These are phyloP conservation scores for Poeciliopsis gracilis DNA, from an alignment of 2,797 vertebrate species.

Conservation along the genomic window DNA sequence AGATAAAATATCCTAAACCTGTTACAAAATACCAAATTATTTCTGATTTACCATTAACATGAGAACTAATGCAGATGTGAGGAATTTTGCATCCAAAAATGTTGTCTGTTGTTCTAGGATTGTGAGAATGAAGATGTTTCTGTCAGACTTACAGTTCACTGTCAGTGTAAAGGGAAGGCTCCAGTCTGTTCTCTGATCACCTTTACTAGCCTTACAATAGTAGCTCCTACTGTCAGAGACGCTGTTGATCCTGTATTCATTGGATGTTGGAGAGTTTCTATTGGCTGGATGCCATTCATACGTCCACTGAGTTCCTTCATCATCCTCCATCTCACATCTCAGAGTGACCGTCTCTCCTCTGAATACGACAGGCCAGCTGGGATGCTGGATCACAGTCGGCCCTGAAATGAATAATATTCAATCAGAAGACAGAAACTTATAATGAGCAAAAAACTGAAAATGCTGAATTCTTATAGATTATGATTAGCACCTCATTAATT, in stretches of 20 bases:
- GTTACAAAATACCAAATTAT: not conserved
- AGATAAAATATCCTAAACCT: too few relatives aligned
- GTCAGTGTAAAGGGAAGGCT: fast-evolving
- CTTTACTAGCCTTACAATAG: not conserved
- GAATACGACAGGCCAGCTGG: conserved; percentile 27
- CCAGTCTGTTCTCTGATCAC: fast-evolving
- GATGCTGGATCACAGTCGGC: not conserved
- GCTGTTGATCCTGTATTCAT: not conserved
- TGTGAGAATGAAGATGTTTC: not conserved
- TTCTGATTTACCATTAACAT: not conserved
- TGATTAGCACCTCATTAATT: too few relatives aligned
- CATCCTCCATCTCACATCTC: conserved; percentile 31
- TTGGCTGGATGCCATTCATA: conserved; percentile 27
- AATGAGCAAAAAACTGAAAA: too few relatives aligned
- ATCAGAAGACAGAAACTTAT: not conserved
- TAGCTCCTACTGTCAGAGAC: fast-evolving
- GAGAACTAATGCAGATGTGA: not conserved
- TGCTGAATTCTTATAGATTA: not conserved
- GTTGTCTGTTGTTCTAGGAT: not conserved
- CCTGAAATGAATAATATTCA: not conserved
- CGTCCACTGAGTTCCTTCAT: conserved; percentile 24
- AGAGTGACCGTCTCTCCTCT: conserved; percentile 34
- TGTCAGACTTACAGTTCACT: not conserved
- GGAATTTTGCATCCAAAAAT: not conserved
- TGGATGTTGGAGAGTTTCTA: not conserved